These are phyloP conservation scores for Tenthredo amoena DNA, from an alignment of 2,888 invertebrate species.

Conservation along the genomic window DNA sequence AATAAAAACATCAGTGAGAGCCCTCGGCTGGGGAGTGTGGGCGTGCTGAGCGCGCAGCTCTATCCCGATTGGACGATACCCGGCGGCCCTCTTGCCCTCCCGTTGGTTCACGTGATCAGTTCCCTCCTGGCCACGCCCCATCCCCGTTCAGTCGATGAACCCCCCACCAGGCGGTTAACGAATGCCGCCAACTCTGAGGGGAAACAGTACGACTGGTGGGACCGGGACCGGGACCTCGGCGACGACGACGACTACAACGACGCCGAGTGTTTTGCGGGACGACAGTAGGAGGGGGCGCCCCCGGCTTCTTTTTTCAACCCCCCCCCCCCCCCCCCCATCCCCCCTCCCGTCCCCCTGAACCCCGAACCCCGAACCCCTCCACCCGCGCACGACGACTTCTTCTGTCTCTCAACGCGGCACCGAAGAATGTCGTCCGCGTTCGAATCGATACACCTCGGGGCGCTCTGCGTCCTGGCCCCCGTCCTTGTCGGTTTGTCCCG, in stretches of 20 bases:
- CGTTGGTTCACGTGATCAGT: constrained; percentile 39
- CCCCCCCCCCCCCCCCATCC: too few species aligned
- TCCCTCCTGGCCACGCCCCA: constrained; percentile 61
- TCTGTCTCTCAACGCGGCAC: constrained; percentile 49
- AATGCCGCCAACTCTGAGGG: constrained; percentile 57
- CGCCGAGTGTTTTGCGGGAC: constrained; percentile 79
- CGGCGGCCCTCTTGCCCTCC: constrained; percentile 63
- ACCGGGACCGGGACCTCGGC: constrained; percentile 77
- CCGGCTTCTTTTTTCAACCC: constrained; percentile 69
- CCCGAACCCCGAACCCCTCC: constrained; percentile 23
- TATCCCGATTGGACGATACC: constrained; percentile 68
- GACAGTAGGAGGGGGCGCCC: constrained; percentile 65
- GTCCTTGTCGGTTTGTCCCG: constrained; percentile 20
- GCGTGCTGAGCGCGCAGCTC: constrained; percentile 69
- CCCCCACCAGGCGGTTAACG: constrained; percentile 60
- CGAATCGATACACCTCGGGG: constrained; percentile 69
- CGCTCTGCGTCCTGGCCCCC: constrained; percentile 42
- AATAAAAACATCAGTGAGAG: constrained; percentile 78
- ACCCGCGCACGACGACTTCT: constrained; percentile 49
- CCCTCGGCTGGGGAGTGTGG: constrained; percentile 73
- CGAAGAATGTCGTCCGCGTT: constrained; percentile 69
- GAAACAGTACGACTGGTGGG: constrained; percentile 61
- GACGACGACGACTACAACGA: constrained; percentile 64
- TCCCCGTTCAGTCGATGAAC: constrained; percentile 66
- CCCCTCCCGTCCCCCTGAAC: too few species aligned